Conservation (phyloP, 2,888 invertebrate genomes). For the Pilophorus perplexus region DNA sequence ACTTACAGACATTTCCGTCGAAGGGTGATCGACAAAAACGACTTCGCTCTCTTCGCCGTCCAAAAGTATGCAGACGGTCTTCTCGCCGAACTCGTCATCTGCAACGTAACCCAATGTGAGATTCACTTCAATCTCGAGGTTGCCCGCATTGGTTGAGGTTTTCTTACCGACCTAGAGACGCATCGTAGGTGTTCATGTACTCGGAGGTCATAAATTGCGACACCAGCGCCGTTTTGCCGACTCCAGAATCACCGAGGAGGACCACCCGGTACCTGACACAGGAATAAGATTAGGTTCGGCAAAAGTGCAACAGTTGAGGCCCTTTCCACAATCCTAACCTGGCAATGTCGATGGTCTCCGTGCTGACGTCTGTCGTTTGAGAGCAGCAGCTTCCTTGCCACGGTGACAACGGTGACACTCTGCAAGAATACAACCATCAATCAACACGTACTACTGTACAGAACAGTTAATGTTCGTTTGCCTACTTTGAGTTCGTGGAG, state of each 20-base stretch:
- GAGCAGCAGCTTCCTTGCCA: constrained; percentile 86
- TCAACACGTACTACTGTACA: too few relatives aligned
- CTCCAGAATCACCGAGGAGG: constrained; percentile 67
- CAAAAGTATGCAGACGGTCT: constrained; percentile 79
- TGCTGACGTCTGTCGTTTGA: constrained; percentile 68
- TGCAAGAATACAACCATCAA: constrained; percentile 8
- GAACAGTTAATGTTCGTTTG: too few relatives aligned
- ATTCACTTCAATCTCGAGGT: too few relatives aligned
- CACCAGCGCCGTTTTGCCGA: constrained; percentile 86
- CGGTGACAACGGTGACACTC: constrained; percentile 53
- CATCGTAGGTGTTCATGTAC: constrained; percentile 92
- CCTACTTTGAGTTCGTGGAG: constrained; percentile 58
- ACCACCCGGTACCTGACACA: constrained; percentile 58
- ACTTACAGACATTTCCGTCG: constrained; percentile 81
- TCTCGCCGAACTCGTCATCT: constrained; percentile 86
- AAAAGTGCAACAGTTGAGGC: too few relatives aligned
- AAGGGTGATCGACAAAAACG: constrained; percentile 80
- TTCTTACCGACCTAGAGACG: constrained; percentile 64
- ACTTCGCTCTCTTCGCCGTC: constrained; percentile 87
- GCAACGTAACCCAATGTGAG: constrained; percentile 52
- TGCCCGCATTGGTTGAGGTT: too few relatives aligned
- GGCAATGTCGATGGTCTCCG: constrained; percentile 61
- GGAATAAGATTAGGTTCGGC: too few relatives aligned
- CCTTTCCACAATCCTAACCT: too few relatives aligned
- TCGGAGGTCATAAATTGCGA: constrained; percentile 94